Evolutionary conservation across 1,140 invertebrate species (phyloP).

Genomic region (Anadara kagoshimensis): DNA sequence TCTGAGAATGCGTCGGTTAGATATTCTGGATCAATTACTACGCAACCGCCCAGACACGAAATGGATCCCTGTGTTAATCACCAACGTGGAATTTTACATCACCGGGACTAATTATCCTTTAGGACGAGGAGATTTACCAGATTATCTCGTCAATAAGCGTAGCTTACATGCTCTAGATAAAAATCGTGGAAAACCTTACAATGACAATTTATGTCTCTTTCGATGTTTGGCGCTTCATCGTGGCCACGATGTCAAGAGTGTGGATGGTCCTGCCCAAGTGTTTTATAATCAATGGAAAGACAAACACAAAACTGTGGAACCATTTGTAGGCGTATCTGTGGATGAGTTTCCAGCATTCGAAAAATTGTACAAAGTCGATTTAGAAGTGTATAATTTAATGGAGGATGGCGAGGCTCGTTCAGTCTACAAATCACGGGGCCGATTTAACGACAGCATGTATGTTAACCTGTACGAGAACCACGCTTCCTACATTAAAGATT

Average conservation of each 20-base stretch:
- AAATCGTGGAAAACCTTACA: neutral
- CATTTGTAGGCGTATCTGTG: neutral
- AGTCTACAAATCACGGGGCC: slow-evolving; percentile 22
- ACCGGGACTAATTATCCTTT: slow-evolving; percentile 18
- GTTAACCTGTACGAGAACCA: slow-evolving; percentile 14
- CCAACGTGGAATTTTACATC: slow-evolving; percentile 21
- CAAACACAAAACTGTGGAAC: neutral
- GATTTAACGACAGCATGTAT: slow-evolving; percentile 17
- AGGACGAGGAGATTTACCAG: neutral
- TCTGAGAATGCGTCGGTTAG: slow-evolving; percentile 3
- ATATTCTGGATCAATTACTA: slow-evolving; percentile 19
- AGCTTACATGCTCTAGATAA: slow-evolving; percentile 16
- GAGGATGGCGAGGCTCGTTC: slow-evolving; percentile 7
- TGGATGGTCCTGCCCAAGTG: neutral
- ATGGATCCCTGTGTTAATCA: slow-evolving; percentile 20
- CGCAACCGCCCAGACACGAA: slow-evolving; percentile 13
- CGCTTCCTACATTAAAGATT: slow-evolving; percentile 9
- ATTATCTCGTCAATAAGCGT: slow-evolving; percentile 2
- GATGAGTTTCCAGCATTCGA: slow-evolving; percentile 9
- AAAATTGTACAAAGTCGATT: slow-evolving; percentile 1
- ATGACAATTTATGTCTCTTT: slow-evolving; percentile 22
- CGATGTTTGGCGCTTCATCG: slow-evolving; percentile 21
- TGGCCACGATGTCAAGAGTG: neutral
- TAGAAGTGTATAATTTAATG: slow-evolving; percentile 6
- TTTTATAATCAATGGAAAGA: slow-evolving; percentile 19